Conservation (phyloP, 2,797 vertebrate species). For the Corythornis leucogaster region DNA sequence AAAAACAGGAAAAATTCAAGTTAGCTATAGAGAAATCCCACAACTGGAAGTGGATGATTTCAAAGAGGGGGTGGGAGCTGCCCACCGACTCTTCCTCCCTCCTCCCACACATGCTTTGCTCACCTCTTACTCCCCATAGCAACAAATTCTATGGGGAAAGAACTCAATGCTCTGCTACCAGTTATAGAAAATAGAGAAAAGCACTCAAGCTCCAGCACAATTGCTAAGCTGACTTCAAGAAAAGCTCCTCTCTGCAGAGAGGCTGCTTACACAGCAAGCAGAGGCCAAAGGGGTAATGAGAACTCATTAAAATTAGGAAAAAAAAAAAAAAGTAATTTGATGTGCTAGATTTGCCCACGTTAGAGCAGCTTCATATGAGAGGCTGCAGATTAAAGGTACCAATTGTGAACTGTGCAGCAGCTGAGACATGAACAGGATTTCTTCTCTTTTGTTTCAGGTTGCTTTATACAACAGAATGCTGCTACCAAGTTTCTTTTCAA, state of each 20-base stretch:
- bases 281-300: conserved; percentile 45
- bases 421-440: not conserved
- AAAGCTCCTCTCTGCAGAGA: conserved; percentile 32
- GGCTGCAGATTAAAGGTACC: not conserved
- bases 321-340: not conserved
- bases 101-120: not conserved
- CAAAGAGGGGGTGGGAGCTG: not conserved
- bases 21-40: conserved; percentile 69
- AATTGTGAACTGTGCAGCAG: not conserved
- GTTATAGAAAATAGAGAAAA: not conserved
- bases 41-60: conserved; percentile 74
- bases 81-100: not conserved
- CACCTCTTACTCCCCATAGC: not conserved
- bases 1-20: conserved; percentile 7
- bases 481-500: not conserved
- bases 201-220: conserved; percentile 11
- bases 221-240: conserved; percentile 34
- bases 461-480: not conserved
- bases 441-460: not conserved
- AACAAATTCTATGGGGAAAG: conserved; percentile 2
- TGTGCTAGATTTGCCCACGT: not conserved
- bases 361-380: not conserved
- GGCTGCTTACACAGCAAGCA: conserved; percentile 61
- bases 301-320: not conserved
- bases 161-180: not conserved